phyloP scores from a whole-genome alignment of 2,888 invertebrate genomes.

The Bombyx huttoni region DNA sequence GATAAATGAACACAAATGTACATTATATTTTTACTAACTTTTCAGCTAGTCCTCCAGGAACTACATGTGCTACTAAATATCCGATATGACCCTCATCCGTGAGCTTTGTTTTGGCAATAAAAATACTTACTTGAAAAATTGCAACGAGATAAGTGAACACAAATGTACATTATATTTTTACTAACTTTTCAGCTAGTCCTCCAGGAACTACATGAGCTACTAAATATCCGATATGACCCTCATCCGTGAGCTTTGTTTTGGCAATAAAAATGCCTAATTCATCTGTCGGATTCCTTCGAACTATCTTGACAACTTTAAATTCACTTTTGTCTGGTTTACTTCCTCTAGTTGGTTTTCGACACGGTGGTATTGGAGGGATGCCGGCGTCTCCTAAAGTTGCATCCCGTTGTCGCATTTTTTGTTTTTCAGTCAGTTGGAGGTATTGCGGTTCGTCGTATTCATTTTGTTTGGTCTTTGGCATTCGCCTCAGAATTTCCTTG shows the following conservation, averaged over 20 bases:
- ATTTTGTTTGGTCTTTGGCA: constrained; percentile 44
- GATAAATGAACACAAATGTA: constrained; percentile 1
- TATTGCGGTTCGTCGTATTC: constrained; percentile 56
- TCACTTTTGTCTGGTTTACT: constrained; percentile 44
- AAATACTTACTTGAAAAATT: constrained; percentile 72
- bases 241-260: constrained; percentile 74
- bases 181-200: constrained; percentile 78
- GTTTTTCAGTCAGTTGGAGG: constrained; percentile 62
- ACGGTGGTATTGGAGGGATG: constrained; percentile 65
- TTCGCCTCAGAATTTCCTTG: constrained; percentile 64
- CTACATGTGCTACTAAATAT: constrained; percentile 80
- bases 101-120: constrained; percentile 77
- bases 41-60: constrained; percentile 78
- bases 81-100: constrained; percentile 74
- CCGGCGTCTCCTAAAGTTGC: constrained; percentile 46
- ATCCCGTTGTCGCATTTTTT: constrained; percentile 61
- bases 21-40: constrained; percentile 53
- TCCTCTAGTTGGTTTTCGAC: constrained; percentile 42
- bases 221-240: constrained; percentile 76
- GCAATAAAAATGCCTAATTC: constrained; percentile 82
- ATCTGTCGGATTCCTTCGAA: constrained; percentile 69
- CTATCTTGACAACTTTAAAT: constrained; percentile 70
- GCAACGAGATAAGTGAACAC: not conserved
- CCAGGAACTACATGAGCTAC: constrained; percentile 81
- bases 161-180: constrained; percentile 8